Conservation (phyloP, 1,140 invertebrate species). For the Panulirus ornatus region DNA sequence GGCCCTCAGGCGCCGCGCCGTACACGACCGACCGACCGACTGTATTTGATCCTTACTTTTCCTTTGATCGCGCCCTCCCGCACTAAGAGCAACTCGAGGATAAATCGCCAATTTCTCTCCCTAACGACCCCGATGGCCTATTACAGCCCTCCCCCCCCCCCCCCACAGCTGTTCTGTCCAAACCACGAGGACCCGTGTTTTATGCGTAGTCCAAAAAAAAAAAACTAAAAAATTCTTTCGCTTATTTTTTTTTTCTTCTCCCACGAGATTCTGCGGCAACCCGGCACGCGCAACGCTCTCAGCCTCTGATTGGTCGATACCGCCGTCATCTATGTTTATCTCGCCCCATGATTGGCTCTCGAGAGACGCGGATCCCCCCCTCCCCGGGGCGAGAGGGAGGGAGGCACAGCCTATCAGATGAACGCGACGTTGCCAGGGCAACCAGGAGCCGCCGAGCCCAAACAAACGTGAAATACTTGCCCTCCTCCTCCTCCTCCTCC, state of each 20-base stretch:
- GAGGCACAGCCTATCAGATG: slow-evolving; percentile 56
- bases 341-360: slow-evolving; percentile 67
- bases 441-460: slow-evolving; percentile 37
- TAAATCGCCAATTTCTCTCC: too few relatives aligned
- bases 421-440: slow-evolving; percentile 46
- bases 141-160: too few relatives aligned
- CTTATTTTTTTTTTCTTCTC: neutral
- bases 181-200: neutral
- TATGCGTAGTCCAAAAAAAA: neutral
- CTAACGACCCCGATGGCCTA: neutral
- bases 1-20: neutral
- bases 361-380: slow-evolving; percentile 41
- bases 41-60: neutral
- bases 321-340: slow-evolving; percentile 69
- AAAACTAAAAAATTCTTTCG: neutral
- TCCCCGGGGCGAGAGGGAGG: slow-evolving; percentile 31
- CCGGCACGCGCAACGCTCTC: neutral
- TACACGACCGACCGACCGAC: neutral
- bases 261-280: slow-evolving; percentile 16
- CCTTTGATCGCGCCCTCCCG: neutral
- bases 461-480: slow-evolving; percentile 62
- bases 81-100: neutral
- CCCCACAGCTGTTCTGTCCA: neutral
- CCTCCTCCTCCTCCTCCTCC: neutral
- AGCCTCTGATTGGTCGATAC: slow-evolving; percentile 59